These are phyloP conservation scores for Coptotermes formosanus DNA, from an alignment of 1,140 invertebrate species.

Conservation along the genomic window DNA sequence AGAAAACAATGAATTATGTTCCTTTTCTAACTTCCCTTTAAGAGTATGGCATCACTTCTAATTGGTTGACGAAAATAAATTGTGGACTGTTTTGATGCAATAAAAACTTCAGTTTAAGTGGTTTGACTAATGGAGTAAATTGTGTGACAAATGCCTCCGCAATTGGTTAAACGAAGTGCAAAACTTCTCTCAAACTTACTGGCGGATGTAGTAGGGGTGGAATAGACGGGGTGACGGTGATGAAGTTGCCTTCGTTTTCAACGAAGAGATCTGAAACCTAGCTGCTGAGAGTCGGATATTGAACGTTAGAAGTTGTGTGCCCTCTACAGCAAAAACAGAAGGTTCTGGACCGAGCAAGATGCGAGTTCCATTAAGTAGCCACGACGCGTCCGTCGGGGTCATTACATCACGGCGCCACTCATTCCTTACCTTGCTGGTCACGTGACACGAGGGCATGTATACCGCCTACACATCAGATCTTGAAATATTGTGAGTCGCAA, in stretches of 20 bases:
- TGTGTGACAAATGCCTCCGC: background rate
- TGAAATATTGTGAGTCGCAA: background rate
- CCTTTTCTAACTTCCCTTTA: background rate
- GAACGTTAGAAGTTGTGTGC: background rate
- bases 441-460: background rate
- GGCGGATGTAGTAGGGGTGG: background rate
- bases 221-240: background rate
- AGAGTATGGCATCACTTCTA: background rate
- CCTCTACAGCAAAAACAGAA: background rate
- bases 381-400: background rate
- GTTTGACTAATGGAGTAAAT: background rate
- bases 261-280: background rate
- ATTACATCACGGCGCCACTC: constrained; percentile 11
- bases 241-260: constrained; percentile 8
- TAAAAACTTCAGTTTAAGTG: background rate
- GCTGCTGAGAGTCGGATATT: background rate
- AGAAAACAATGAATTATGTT: background rate
- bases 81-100: background rate
- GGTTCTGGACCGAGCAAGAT: background rate
- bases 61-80: constrained; percentile 3
- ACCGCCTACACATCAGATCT: background rate
- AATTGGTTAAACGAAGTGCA: background rate
- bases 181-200: background rate
- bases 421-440: background rate
- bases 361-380: background rate